These are phyloP conservation scores for Sebastes kiyomatsui DNA, from an alignment of 2,797 vertebrate species.

Conservation along the genomic window DNA sequence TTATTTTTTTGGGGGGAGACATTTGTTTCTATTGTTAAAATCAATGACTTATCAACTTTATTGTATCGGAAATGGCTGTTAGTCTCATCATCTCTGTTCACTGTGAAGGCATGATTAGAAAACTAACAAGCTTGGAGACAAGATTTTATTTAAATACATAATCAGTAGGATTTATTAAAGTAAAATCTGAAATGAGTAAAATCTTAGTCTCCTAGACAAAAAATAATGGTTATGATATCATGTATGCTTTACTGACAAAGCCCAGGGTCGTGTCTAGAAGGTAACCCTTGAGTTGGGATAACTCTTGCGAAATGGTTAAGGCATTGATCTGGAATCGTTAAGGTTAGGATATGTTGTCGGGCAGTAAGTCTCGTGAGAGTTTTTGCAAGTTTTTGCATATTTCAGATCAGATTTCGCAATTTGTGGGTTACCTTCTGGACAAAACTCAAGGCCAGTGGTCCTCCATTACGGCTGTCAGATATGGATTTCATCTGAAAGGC, in stretches of 20 bases:
- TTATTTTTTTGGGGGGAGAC: neutral
- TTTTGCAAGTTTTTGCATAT: too few species aligned
- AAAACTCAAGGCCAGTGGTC: neutral
- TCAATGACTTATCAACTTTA: neutral
- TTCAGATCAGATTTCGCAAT: too few species aligned
- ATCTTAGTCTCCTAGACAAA: neutral
- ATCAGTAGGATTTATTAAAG: neutral
- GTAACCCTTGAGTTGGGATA: too few species aligned
- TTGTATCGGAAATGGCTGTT: neutral
- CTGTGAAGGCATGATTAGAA: neutral
- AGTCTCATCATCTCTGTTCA: neutral
- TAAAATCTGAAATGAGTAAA: neutral
- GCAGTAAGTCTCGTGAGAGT: too few species aligned
- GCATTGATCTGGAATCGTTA: too few species aligned
- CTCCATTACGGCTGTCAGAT: neutral
- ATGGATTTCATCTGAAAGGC: neutral
- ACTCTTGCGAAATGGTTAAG: too few species aligned
- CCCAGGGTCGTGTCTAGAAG: neutral
- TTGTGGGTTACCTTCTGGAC: too few species aligned
- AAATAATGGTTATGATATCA: neutral
- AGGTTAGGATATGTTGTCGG: too few species aligned
- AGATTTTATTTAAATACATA: slow-evolving; percentile 1
- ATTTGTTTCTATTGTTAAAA: neutral
- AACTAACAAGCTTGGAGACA: neutral
- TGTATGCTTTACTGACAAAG: neutral